Percentiles rank a stretch among this genome's conserved stretches.
These are phyloP conservation scores for Zaprionus tsacasi DNA, from an alignment of 1,140 invertebrate genomes.

Conservation along the genomic window DNA sequence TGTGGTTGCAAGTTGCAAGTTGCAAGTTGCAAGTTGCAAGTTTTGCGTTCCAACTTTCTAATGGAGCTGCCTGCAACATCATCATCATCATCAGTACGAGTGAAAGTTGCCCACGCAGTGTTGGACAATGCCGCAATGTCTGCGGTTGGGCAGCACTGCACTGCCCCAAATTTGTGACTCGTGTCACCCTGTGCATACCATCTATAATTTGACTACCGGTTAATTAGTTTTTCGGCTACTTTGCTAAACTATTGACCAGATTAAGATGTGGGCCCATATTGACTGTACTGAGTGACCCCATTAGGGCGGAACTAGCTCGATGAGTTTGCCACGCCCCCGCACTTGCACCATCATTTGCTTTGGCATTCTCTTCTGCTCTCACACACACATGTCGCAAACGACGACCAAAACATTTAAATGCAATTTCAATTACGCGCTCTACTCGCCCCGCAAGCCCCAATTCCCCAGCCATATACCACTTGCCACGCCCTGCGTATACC, in stretches of 20 bases:
- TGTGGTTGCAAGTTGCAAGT: slow-evolving; percentile 49
- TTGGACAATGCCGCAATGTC: slow-evolving; percentile 58
- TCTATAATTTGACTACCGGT: slow-evolving; percentile 30
- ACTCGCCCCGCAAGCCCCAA: slow-evolving; percentile 25
- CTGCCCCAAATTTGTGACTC: slow-evolving; percentile 37
- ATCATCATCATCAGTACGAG: slow-evolving; percentile 7
- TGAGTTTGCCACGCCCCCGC: neutral
- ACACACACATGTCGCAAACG: slow-evolving; percentile 29
- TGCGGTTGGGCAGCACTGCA: slow-evolving; percentile 37
- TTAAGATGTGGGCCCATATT: neutral
- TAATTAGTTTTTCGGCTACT: slow-evolving; percentile 26
- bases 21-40: slow-evolving; percentile 34
- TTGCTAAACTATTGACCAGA: neutral
- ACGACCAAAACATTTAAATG: slow-evolving; percentile 68
- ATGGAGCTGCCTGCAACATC: slow-evolving; percentile 53
- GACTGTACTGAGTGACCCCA: too few species aligned
- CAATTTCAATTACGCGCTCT: slow-evolving; percentile 71
- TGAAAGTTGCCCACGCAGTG: slow-evolving; percentile 24
- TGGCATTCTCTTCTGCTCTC: slow-evolving; percentile 41
- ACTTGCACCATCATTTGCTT: slow-evolving; percentile 36
- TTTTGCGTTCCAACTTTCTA: slow-evolving; percentile 59
- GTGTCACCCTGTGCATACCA: slow-evolving; percentile 13
- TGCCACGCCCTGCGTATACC: slow-evolving; percentile 3
- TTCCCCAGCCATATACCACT: neutral
- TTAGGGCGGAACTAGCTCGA: neutral